phyloP scores from a whole-genome alignment of 2,113 vertebrate species.

The Condylura cristata region DNA sequence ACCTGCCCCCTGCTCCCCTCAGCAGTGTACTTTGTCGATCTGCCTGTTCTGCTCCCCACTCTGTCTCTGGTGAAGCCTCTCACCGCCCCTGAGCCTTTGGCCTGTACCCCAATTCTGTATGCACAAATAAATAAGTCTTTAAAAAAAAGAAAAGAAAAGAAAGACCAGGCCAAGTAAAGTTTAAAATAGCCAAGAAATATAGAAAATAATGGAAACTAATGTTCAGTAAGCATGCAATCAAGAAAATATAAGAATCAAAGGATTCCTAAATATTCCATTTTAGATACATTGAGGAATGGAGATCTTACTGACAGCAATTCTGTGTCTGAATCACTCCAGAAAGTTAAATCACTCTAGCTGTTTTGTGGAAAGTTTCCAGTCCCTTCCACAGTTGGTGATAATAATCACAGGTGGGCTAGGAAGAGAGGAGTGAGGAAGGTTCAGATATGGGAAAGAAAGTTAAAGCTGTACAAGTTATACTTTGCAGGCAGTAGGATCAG shows the following conservation, averaged over 20 bases:
- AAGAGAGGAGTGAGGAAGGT: neutral
- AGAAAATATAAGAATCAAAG: neutral
- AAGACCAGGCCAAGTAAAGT: neutral
- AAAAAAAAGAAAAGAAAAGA: no score
- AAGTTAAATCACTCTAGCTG: neutral
- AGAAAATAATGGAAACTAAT: neutral
- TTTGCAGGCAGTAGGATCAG: neutral
- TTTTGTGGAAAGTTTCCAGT: neutral
- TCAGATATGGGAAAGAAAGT: accelerated
- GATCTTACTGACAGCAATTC: neutral
- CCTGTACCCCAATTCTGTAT: no score
- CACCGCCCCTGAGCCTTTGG: no score
- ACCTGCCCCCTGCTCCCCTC: no score
- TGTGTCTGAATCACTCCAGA: neutral
- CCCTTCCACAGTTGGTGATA: neutral
- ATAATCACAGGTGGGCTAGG: neutral
- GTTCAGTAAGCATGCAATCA: neutral
- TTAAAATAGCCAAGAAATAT: conserved; percentile 16
- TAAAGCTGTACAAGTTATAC: neutral
- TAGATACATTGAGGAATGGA: neutral
- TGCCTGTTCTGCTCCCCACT: no score
- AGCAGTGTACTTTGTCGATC: no score
- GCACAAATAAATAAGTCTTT: no score
- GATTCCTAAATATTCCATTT: neutral
- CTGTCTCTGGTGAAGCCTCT: no score